Conservation (phyloP, 2,113 vertebrate species). For the Phycodurus eques region DNA sequence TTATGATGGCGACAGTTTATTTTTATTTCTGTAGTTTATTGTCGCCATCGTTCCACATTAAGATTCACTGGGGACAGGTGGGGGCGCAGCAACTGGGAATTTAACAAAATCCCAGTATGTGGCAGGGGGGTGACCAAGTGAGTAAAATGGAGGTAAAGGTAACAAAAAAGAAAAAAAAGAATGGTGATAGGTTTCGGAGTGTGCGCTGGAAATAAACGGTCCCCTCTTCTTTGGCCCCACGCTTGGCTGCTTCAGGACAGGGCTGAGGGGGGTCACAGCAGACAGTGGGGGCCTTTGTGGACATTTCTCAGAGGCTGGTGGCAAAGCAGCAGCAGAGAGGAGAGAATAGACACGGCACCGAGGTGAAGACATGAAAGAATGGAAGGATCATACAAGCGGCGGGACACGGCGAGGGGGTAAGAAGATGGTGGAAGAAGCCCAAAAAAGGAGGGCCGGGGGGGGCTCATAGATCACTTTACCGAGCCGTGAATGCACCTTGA, state of each 20-base stretch:
- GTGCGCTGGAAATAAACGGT: conserved; percentile 41
- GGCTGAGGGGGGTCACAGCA: conserved; percentile 52
- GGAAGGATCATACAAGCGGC: conserved; percentile 31
- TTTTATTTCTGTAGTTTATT: neutral
- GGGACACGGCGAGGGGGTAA: conserved; percentile 28
- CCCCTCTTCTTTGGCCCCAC: conserved; percentile 43
- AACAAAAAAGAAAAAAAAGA: conserved; percentile 37
- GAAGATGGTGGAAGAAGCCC: conserved; percentile 12
- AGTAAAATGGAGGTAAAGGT: conserved; percentile 29
- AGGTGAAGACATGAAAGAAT: conserved; percentile 52
- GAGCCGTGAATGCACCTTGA: conserved; percentile 43
- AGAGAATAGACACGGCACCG: conserved; percentile 57
- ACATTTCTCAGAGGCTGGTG: conserved; percentile 76
- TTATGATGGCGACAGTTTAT: neutral
- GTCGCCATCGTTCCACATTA: conserved; percentile 75
- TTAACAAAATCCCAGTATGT: conserved; percentile 11
- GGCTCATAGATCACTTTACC: conserved; percentile 59
- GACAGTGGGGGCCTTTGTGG: conserved; percentile 91
- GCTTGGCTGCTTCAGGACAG: conserved; percentile 58
- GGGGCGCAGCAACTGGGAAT: conserved; percentile 11
- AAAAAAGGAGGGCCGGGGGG: neutral
- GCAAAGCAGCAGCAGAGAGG: conserved; percentile 72
- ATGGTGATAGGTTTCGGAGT: conserved; percentile 20
- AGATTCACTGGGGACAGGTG: conserved; percentile 63
- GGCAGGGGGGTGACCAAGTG: neutral